Conservation (phyloP, 2,797 vertebrate genomes). For the Poeciliopsis turneri region DNA sequence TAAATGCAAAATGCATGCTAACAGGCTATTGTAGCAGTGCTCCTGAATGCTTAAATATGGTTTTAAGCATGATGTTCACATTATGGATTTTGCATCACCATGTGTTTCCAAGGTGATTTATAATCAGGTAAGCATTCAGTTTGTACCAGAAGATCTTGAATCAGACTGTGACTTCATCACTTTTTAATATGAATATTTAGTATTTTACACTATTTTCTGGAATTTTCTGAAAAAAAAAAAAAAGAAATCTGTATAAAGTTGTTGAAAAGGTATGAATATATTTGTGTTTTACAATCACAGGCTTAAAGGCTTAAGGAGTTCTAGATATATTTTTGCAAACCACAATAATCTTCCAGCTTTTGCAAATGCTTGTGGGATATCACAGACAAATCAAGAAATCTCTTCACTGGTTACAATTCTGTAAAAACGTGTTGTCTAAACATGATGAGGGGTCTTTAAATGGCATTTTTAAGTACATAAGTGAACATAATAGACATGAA, state of each 20-base stretch:
- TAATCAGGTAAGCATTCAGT: constrained; percentile 71
- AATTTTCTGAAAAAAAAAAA: constrained; percentile 21
- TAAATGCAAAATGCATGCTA: constrained; percentile 83
- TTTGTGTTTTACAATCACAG: background rate
- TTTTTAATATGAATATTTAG: constrained; percentile 67
- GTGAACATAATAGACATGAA: background rate
- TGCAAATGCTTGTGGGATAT: background rate
- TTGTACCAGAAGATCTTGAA: constrained; percentile 62
- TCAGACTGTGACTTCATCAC: constrained; percentile 69
- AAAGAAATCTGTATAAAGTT: constrained; percentile 12
- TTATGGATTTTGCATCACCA: constrained; percentile 80
- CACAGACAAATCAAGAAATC: background rate
- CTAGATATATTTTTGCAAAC: background rate
- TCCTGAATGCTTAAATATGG: constrained; percentile 81
- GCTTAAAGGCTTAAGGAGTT: background rate
- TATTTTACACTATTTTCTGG: constrained; percentile 44
- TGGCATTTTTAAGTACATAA: background rate
- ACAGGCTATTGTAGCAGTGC: constrained; percentile 74
- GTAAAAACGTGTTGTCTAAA: background rate
- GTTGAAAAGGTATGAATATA: background rate
- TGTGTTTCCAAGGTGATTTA: constrained; percentile 81
- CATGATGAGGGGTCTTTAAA: background rate
- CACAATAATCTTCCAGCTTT: background rate
- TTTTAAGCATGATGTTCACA: constrained; percentile 79
- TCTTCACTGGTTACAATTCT: background rate